Evolutionary conservation across 1,140 invertebrate genomes (phyloP).

Genomic region (Eurosta solidaginis): DNA sequence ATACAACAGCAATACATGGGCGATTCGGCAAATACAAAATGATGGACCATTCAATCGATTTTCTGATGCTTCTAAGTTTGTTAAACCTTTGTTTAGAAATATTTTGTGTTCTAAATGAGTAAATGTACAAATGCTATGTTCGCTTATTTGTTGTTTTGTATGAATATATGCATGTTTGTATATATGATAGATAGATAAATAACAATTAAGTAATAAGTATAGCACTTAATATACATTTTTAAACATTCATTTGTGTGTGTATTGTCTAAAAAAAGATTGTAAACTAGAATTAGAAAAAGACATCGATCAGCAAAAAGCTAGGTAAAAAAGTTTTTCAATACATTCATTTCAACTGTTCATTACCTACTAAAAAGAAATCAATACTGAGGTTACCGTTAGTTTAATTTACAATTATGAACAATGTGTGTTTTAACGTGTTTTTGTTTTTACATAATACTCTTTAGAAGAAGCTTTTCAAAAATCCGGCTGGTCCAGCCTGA

Average conservation of each 20-base stretch:
- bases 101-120: not conserved
- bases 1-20: too few species aligned
- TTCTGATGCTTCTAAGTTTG: too few species aligned
- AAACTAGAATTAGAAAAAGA: constrained; percentile 21
- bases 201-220: not conserved
- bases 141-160: not conserved
- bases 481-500: constrained; percentile 83
- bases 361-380: constrained; percentile 31
- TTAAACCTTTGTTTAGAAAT: not conserved
- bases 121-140: not conserved
- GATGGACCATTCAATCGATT: too few species aligned
- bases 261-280: not conserved
- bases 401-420: constrained; percentile 10
- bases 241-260: not conserved
- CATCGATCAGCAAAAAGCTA: constrained; percentile 15
- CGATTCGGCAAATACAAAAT: too few species aligned
- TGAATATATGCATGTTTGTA: too few species aligned
- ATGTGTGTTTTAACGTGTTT: constrained; percentile 6
- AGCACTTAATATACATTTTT: not conserved
- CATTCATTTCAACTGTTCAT: constrained; percentile 1
- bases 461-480: constrained; percentile 91
- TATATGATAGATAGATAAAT: too few species aligned
- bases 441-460: constrained; percentile 20
- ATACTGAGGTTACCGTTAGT: constrained; percentile 32
- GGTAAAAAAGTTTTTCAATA: constrained; percentile 16